phyloP scores from a whole-genome alignment of 2,888 invertebrate species.

The Acanthoscelides obtectus region DNA sequence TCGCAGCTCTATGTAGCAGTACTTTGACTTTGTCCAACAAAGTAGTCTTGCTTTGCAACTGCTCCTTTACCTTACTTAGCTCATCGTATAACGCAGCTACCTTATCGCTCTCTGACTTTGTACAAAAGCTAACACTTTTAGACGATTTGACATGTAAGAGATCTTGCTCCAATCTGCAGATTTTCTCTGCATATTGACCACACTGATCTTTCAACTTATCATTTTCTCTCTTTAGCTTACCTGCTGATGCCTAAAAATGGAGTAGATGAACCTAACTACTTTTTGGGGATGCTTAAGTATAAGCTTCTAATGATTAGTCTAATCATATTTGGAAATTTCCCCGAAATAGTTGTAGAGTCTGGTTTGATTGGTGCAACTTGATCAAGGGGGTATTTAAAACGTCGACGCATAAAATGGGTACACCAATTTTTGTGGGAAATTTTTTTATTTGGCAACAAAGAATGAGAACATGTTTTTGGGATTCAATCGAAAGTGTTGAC shows the following conservation, averaged over 20 bases:
- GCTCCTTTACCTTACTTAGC: slow-evolving; percentile 50
- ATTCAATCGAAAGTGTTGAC: too few relatives aligned
- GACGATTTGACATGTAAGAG: slow-evolving; percentile 31
- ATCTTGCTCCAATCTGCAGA: slow-evolving; percentile 39
- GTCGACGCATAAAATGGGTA: too few relatives aligned
- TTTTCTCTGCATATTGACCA: slow-evolving; percentile 36
- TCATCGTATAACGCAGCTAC: slow-evolving; percentile 41
- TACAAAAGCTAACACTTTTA: slow-evolving; percentile 21
- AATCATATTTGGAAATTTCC: too few relatives aligned
- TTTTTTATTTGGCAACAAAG: too few relatives aligned
- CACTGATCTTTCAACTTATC: slow-evolving; percentile 41
- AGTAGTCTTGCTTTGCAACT: slow-evolving; percentile 56
- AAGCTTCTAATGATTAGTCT: too few relatives aligned
- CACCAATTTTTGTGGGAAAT: too few relatives aligned
- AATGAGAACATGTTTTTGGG: too few relatives aligned
- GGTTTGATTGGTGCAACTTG: too few relatives aligned
- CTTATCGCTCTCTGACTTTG: slow-evolving; percentile 23
- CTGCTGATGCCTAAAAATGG: slow-evolving; percentile 34
- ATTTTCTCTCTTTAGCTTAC: slow-evolving; percentile 40
- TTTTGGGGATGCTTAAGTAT: too few relatives aligned
- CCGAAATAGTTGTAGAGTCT: too few relatives aligned
- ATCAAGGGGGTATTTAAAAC: too few relatives aligned
- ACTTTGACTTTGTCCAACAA: slow-evolving; percentile 61
- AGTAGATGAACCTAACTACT: too few relatives aligned
- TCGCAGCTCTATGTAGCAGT: slow-evolving; percentile 58